phyloP scores from a whole-genome alignment of 2,797 vertebrate genomes.

The Arnoldichthys spilopterus region DNA sequence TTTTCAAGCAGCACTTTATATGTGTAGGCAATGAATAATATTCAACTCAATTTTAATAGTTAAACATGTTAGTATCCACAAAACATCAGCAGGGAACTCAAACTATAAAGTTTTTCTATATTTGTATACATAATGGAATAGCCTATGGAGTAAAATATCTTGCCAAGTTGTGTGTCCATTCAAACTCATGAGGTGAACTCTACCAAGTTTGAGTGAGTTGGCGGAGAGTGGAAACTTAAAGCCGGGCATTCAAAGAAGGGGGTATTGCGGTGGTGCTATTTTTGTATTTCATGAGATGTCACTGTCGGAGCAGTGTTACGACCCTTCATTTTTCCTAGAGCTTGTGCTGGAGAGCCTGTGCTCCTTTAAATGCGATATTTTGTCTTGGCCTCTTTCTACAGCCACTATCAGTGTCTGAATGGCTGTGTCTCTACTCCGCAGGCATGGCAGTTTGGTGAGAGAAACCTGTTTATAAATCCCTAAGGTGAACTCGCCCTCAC shows the following conservation, averaged over 20 bases:
- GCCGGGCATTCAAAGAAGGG: background rate
- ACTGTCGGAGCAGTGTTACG: background rate
- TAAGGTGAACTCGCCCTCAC: background rate
- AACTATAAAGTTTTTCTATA: too few species aligned
- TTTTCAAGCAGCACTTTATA: too few species aligned
- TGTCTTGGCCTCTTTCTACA: background rate
- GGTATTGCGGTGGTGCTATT: background rate
- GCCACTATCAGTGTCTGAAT: background rate
- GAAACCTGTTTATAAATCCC: constrained; percentile 19
- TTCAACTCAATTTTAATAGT: too few species aligned
- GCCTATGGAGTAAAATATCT: too few species aligned
- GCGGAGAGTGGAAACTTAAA: background rate
- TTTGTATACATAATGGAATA: too few species aligned
- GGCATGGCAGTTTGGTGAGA: background rate
- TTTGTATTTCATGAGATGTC: constrained; percentile 2
- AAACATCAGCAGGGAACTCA: too few species aligned
- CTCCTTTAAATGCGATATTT: background rate
- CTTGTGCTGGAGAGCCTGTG: background rate
- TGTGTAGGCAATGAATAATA: too few species aligned
- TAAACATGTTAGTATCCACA: too few species aligned
- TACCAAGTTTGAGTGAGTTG: background rate
- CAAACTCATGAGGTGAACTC: background rate
- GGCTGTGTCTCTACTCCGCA: background rate
- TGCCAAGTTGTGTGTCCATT: too few species aligned
- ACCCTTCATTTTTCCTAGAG: constrained; percentile 8